A percentile compares a stretch with the other conserved stretches of the same genome.
These are phyloP conservation scores for Protobothrops mucrosquamatus DNA, from an alignment of 2,113 vertebrate species.

Conservation along the genomic window DNA sequence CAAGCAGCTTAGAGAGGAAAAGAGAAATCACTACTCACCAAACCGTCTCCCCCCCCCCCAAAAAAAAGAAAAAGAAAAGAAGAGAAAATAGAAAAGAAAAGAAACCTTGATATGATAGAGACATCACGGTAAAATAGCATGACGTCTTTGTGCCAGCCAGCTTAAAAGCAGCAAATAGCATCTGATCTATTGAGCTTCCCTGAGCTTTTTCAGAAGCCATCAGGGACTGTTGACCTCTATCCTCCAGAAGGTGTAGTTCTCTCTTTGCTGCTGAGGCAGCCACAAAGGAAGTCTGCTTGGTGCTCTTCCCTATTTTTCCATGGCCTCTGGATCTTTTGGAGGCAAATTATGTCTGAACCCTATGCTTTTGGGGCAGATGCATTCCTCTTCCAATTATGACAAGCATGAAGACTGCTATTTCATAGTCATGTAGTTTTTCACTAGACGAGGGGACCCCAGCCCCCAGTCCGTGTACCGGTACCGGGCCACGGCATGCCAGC, in stretches of 20 bases:
- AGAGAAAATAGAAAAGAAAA: background rate
- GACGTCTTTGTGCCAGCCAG: background rate
- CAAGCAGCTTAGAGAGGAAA: background rate
- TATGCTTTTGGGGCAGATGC: background rate
- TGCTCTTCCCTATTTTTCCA: background rate
- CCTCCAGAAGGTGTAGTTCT: background rate
- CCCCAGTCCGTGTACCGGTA: too few relatives aligned
- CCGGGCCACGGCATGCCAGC: too few relatives aligned
- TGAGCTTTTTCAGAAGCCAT: background rate
- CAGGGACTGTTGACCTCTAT: background rate
- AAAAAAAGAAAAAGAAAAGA: background rate
- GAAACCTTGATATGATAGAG: background rate
- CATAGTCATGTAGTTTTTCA: background rate
- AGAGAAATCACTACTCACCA: background rate
- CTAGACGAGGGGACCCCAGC: background rate
- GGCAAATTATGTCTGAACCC: background rate
- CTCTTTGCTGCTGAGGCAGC: background rate
- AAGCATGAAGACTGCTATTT: background rate
- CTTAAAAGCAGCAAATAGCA: background rate
- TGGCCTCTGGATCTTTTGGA: background rate
- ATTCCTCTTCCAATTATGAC: background rate
- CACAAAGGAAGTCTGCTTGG: background rate
- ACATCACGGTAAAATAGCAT: background rate
- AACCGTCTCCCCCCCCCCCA: background rate
- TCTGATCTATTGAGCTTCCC: background rate